A percentile compares a stretch with the other conserved stretches of the same genome.
Evolutionary conservation across 53 echinoderm and acorn worm genomes (phyloP).

Genomic region (Zoroaster sp.): DNA sequence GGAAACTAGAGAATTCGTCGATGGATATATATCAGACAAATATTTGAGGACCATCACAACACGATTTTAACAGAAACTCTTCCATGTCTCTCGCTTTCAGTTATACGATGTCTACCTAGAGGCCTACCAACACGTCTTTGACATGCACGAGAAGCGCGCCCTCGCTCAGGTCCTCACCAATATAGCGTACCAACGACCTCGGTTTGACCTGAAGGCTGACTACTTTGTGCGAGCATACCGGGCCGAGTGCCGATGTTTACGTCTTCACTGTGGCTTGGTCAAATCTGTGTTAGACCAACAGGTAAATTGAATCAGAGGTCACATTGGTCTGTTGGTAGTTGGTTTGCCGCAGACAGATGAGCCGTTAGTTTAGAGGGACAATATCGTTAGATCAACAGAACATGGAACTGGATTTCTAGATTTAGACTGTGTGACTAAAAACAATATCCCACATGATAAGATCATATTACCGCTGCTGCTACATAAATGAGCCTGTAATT

Average conservation of each 20-base stretch:
- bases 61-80: background rate
- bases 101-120: conserved; percentile 92
- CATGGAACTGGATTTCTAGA: too few species aligned
- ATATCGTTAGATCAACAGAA: too few species aligned
- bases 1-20: too few species aligned
- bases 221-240: conserved; percentile 93
- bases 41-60: too few species aligned
- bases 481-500: too few species aligned
- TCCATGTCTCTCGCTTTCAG: conserved; percentile 24
- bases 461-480: too few species aligned
- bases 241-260: conserved; percentile 79
- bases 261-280: conserved; percentile 84
- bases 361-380: too few species aligned
- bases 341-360: too few species aligned
- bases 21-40: too few species aligned
- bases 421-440: too few species aligned
- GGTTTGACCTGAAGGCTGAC: conserved; percentile 82
- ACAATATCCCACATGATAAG: too few species aligned
- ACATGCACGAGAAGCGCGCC: conserved; percentile 94
- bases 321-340: background rate
- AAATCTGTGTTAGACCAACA: conserved; percentile 93
- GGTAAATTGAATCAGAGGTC: conserved; percentile 35
- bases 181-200: conserved; percentile 81
- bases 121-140: conserved; percentile 97
- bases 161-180: conserved; percentile 91